Evolutionary conservation across 1,140 invertebrate genomes (phyloP), one percentile per base, ranked within the genome.

Genomic region (Drosophila nasuta): DNA sequence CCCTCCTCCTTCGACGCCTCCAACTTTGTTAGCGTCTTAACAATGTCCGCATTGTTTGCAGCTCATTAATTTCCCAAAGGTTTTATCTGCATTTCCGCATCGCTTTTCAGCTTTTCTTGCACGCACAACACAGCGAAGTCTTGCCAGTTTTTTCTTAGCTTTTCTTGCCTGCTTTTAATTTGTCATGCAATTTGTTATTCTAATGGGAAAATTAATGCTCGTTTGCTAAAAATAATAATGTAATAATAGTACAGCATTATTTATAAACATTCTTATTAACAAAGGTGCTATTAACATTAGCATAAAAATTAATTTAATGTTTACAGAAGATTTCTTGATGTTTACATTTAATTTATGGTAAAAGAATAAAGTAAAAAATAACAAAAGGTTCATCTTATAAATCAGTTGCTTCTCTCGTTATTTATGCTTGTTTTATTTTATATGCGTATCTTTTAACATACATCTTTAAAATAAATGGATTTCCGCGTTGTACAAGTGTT

Each of bases 71-170:
- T 83, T 82, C 35, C 65, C 76, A 79, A 82, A 80, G 77, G 81
- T 75, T 82, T 82, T 83, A 83, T 83, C 81, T 83, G 81, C 81
- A 85, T 83, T 83, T 83, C 81, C 81, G 81, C 74, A 85, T 83
- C 81, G 59, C 13, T 43, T 77, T 66, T 33, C 45, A 68, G 49
- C 35, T 75, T 68, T 67, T 73, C 38, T 74, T 48, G 52, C 72
- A 80, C 81, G 81, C 81, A 82, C 56, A 71, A 72, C 13, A 38
- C 35, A 2, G 1, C 35, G 0, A 30, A 2, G 30, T 66, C n/a
- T 17, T 58, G 43, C 15, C 15, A 35, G 48, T 64, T 41, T 17
- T 20, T 35, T 30, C 48, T 58, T 52, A 33, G 6, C 56, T 69
- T 69, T 2, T 25, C 17, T 52, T 51, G 20, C 17, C 33, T 51